Base-by-base conservation (phyloP, 2,888 invertebrate genomes). In the Hyalella azteca region DNA sequence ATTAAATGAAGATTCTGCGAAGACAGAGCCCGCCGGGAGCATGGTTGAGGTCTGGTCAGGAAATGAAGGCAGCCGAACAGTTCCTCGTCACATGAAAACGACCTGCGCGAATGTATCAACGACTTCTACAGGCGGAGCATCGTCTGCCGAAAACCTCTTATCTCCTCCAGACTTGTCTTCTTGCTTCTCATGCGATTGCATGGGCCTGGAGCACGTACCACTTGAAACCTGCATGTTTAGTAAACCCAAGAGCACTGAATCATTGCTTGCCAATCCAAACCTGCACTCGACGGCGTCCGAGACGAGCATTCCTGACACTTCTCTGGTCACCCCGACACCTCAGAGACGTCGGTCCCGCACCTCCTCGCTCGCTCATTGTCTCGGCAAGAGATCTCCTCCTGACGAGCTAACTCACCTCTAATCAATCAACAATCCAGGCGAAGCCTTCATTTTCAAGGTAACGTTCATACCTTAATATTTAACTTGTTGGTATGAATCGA, bases 181-280 rank as follows among this genome's bases (percentile, higher is more conserved):
- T 7, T 84, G 84, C 76, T 84, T 84, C 73, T 82, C 84, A 4
- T 84, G 84, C 36, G 84, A 84, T 40, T 84, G 84, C 73, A 75
- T 84, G 32, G 81, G 77, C 32, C 48, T 79, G 22, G 82, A 82
- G 39, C 82, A 80, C 22, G 66, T 78, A n/a, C 81, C 81, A 29
- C 77, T 84, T 22, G 81, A 84, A 45, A 81, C 82, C 48, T 84
- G 84, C 75, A 78, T 84, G 39, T 84, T 84, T 77, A 78, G 81
- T 78, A 84, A 84, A 50, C 84, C 84, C 66, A 84, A 84, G 81
- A 84, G 84, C 77, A 79, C 84, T 22, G 84, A 84, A 59, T 82
- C 81, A 26, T 78, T 84, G 22, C 66, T 84, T 45, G 82, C 84
- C 36, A 78, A 81, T 26, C 79, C 82, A 40, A 78, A 82, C 54